phyloP scores from a whole-genome alignment of 2,797 vertebrate species.

The Hirundo rustica region DNA sequence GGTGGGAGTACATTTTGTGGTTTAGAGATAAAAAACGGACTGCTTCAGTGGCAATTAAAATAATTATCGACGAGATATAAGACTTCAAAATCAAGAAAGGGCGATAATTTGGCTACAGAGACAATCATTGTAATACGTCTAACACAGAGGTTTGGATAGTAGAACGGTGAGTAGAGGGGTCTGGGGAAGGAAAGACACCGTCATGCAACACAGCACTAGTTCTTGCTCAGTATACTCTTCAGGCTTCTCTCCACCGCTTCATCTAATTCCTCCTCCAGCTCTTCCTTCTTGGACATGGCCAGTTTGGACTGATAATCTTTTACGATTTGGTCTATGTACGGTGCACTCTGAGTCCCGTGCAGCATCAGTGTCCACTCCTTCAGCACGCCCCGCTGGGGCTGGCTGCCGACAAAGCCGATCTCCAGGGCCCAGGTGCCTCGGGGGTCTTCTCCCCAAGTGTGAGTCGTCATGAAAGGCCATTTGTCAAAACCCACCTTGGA shows the following conservation, averaged over 20 bases:
- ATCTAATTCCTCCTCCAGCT: constrained; percentile 97
- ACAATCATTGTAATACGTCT: constrained; percentile 77
- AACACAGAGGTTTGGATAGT: constrained; percentile 67
- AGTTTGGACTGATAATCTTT: constrained; percentile 99
- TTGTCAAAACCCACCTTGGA: constrained; percentile 98
- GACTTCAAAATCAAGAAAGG: constrained; percentile 77
- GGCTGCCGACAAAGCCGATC: constrained; percentile 86
- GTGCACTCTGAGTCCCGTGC: constrained; percentile 97
- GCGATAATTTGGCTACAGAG: constrained; percentile 75
- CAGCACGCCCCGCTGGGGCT: constrained; percentile 87
- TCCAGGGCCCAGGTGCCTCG: constrained; percentile 95
- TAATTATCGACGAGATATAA: constrained; percentile 66
- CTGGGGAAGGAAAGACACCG: constrained; percentile 43
- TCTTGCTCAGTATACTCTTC: constrained; percentile 93
- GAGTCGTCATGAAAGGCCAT: constrained; percentile 99
- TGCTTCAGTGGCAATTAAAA: constrained; percentile 68
- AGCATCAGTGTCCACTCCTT: constrained; percentile 99
- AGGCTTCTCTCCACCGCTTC: constrained; percentile 97
- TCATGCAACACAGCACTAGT: constrained; percentile 83
- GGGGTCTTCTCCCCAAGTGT: constrained; percentile 99
- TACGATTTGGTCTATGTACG: constrained; percentile 98
- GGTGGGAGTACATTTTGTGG: constrained; percentile 68
- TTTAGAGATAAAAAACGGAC: constrained; percentile 72
- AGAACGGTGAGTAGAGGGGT: constrained; percentile 67
- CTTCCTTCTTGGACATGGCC: constrained; percentile 99